phyloP scores from a whole-genome alignment of 53 echinoderm and acorn worm species.

The Antedon mediterranea region DNA sequence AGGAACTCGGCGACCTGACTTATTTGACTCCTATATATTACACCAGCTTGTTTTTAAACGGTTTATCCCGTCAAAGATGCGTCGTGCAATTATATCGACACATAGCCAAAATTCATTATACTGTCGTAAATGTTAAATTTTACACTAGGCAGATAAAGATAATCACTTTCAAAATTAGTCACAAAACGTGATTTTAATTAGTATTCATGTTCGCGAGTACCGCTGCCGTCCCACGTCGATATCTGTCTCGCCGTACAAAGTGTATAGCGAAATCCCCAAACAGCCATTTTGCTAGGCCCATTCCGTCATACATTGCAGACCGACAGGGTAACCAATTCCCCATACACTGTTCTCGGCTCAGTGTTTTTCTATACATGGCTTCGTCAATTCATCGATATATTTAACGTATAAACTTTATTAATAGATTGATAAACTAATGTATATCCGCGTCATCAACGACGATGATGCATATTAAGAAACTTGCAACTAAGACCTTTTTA shows the following conservation, averaged over 20 bases:
- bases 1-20: neutral
- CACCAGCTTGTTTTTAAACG: neutral
- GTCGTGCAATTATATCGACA: neutral
- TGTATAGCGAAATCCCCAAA: neutral
- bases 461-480: too few relatives aligned
- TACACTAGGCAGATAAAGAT: conserved; percentile 1
- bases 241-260: neutral
- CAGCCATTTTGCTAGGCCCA: too few relatives aligned
- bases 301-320: too few relatives aligned
- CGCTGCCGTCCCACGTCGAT: neutral
- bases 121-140: neutral
- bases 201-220: neutral
- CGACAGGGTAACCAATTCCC: too few relatives aligned
- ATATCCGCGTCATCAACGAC: too few relatives aligned
- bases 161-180: neutral
- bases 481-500: too few relatives aligned
- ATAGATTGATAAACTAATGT: too few relatives aligned
- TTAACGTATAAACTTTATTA: too few relatives aligned
- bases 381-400: too few relatives aligned
- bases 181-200: neutral
- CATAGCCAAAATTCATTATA: neutral
- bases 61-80: neutral
- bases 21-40: neutral
- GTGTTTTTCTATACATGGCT: too few relatives aligned
- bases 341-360: too few relatives aligned